phyloP scores from a whole-genome alignment of 2,113 vertebrate species.

The Dicentrarchus labrax region DNA sequence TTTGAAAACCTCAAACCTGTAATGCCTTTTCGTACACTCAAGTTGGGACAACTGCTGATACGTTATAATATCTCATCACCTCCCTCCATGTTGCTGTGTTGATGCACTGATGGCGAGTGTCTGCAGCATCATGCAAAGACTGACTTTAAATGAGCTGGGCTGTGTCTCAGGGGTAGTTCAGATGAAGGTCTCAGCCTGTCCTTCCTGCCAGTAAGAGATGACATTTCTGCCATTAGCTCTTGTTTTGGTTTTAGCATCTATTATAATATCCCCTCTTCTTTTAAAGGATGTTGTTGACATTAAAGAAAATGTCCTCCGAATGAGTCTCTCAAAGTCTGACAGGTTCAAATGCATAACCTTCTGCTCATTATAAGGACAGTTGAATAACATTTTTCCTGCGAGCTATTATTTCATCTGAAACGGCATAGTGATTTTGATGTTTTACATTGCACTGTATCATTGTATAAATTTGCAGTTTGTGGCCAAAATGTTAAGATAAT shows the following conservation, averaged over 20 bases:
- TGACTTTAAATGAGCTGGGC: background rate
- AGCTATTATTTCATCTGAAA: background rate
- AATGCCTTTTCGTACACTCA: constrained; percentile 40
- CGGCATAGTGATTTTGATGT: background rate
- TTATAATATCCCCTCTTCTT: background rate
- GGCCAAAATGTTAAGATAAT: constrained; percentile 3
- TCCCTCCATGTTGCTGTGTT: background rate
- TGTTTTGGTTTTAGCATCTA: background rate
- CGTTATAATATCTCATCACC: background rate
- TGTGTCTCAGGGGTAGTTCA: background rate
- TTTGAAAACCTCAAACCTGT: constrained; percentile 41
- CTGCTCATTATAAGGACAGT: background rate
- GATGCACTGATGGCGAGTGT: background rate
- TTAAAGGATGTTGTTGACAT: background rate
- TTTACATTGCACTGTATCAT: background rate
- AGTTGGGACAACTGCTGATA: constrained; percentile 15
- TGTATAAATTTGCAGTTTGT: background rate
- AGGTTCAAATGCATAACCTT: background rate
- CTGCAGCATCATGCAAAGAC: background rate
- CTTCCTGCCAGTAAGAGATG: background rate
- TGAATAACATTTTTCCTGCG: background rate
- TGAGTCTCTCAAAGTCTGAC: background rate
- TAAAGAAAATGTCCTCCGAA: background rate
- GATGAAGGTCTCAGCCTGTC: constrained; percentile 1
- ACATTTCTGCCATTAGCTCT: background rate